These are phyloP conservation scores for Chelonia mydas DNA, from an alignment of 2,797 vertebrate species.

Conservation along the genomic window DNA sequence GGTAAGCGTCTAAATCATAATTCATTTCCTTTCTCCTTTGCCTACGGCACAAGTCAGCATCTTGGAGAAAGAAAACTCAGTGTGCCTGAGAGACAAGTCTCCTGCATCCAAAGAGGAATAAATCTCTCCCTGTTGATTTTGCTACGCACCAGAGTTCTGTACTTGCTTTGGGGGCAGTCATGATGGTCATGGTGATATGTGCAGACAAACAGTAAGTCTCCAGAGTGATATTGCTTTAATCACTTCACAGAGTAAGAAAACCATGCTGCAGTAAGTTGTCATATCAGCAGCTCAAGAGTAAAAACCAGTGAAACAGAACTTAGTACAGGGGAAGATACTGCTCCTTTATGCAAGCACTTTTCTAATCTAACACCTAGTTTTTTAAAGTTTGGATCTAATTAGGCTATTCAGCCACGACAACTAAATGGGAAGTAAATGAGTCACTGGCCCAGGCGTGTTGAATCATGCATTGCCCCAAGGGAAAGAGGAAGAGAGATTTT, in stretches of 20 bases:
- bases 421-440: neutral
- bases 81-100: neutral
- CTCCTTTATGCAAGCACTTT: neutral
- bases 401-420: neutral
- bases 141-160: neutral
- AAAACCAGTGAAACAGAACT: slow-evolving; percentile 30
- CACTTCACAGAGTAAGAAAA: slow-evolving; percentile 36
- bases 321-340: neutral
- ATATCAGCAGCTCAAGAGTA: neutral
- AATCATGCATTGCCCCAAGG: fast-evolving
- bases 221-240: slow-evolving; percentile 8
- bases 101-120: slow-evolving; percentile 30
- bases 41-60: neutral
- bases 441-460: neutral
- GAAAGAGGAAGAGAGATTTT: neutral
- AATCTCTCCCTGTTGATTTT: slow-evolving; percentile 28
- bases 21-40: neutral
- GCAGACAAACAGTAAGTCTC: neutral
- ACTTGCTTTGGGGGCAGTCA: slow-evolving; percentile 19
- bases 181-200: neutral
- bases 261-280: neutral
- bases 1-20: neutral
- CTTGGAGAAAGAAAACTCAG: neutral
- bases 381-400: neutral
- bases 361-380: neutral